Conservation (phyloP, 1,140 invertebrate species). For the Heliconius eleuchia region DNA sequence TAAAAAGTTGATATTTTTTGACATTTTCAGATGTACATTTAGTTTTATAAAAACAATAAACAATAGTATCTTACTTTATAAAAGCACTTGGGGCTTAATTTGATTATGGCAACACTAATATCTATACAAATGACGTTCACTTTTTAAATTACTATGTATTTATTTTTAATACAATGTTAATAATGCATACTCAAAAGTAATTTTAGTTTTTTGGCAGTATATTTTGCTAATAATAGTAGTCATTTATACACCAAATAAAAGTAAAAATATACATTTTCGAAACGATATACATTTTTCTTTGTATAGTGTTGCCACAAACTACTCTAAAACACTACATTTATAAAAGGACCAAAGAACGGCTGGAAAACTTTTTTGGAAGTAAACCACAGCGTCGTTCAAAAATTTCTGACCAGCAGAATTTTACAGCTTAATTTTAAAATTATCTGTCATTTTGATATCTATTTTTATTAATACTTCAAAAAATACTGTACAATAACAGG, state of each 20-base stretch:
- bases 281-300: background rate
- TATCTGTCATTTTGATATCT: constrained; percentile 16
- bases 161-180: no score
- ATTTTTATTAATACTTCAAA: constrained; percentile 30
- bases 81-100: constrained; percentile 54
- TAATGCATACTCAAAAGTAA: background rate
- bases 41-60: background rate
- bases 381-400: constrained; percentile 41
- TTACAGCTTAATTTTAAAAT: constrained; percentile 26
- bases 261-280: background rate
- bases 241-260: background rate
- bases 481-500: constrained; percentile 43
- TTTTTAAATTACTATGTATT: background rate
- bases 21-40: background rate
- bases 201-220: background rate
- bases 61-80: constrained; percentile 22
- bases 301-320: constrained; percentile 32
- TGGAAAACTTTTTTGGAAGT: constrained; percentile 65
- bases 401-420: constrained; percentile 68
- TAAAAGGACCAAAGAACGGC: constrained; percentile 37
- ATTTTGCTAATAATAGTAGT: background rate
- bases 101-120: constrained; percentile 25
- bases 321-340: constrained; percentile 22
- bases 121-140: background rate
- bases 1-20: no score